phyloP scores from a whole-genome alignment of 2,113 vertebrate genomes.

The Odocoileus virginianus region DNA sequence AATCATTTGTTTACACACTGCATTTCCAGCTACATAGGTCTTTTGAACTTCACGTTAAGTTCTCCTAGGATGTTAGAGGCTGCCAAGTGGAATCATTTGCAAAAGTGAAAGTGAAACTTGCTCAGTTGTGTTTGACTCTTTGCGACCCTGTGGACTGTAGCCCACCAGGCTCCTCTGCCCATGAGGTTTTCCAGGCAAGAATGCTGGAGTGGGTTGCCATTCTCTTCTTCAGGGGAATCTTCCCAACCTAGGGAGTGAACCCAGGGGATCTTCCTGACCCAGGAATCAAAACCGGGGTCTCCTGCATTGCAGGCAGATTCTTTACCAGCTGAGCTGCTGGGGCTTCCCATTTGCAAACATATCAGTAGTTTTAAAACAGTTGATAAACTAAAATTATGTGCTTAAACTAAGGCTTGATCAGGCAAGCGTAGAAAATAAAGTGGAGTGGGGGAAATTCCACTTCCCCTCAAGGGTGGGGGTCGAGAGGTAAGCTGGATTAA shows the following conservation, averaged over 20 bases:
- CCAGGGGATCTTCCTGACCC: neutral
- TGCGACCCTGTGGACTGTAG: fast-evolving
- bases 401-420: neutral
- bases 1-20: neutral
- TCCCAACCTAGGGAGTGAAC: neutral
- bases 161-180: neutral
- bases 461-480: neutral
- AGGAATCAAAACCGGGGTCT: neutral
- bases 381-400: neutral
- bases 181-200: neutral
- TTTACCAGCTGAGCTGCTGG: neutral
- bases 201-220: neutral
- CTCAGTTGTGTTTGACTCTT: neutral
- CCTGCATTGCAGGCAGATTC: neutral
- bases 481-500: neutral
- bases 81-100: neutral
- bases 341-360: neutral
- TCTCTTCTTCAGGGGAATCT: neutral
- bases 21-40: neutral
- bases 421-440: neutral
- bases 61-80: neutral
- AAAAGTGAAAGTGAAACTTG: neutral
- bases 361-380: neutral
- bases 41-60: neutral
- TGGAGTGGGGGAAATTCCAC: neutral